Evolutionary conservation across 2,888 invertebrate genomes (phyloP).

Genomic region (Drymonia ruficornis): DNA sequence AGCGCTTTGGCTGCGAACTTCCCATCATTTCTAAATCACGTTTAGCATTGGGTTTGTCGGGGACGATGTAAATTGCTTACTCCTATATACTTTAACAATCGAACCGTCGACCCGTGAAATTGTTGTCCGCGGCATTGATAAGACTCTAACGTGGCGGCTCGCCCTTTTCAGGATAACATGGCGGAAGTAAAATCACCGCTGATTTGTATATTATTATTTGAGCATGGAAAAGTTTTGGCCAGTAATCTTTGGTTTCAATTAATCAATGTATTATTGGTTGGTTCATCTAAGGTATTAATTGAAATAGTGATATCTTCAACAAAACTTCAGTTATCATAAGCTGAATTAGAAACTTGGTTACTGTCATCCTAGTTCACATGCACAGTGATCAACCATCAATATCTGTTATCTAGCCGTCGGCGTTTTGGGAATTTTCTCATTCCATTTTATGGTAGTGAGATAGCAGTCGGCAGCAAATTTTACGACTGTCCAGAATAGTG

Average conservation of each 20-base stretch:
- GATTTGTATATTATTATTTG: too few species aligned
- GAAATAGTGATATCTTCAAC: too few species aligned
- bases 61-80: slow-evolving; percentile 28
- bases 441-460: slow-evolving; percentile 43
- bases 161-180: slow-evolving; percentile 4
- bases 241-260: too few species aligned
- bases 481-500: slow-evolving; percentile 60
- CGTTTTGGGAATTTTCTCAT: slow-evolving; percentile 9
- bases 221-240: too few species aligned
- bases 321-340: too few species aligned
- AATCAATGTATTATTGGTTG: too few species aligned
- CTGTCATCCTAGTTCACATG: too few species aligned
- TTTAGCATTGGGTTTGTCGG: slow-evolving; percentile 14
- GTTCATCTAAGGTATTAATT: too few species aligned
- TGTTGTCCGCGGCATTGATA: slow-evolving; percentile 21
- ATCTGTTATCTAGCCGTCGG: not conserved
- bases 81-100: slow-evolving; percentile 22
- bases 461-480: slow-evolving; percentile 59
- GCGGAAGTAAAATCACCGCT: too few species aligned
- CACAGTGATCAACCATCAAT: not conserved
- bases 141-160: slow-evolving; percentile 5
- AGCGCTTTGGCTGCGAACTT: slow-evolving; percentile 1
- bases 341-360: too few species aligned
- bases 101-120: slow-evolving; percentile 33
- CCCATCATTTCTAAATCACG: slow-evolving; percentile 8